These are phyloP conservation scores for Phorcus lineatus DNA, from an alignment of 2,888 invertebrate species.

Conservation along the genomic window DNA sequence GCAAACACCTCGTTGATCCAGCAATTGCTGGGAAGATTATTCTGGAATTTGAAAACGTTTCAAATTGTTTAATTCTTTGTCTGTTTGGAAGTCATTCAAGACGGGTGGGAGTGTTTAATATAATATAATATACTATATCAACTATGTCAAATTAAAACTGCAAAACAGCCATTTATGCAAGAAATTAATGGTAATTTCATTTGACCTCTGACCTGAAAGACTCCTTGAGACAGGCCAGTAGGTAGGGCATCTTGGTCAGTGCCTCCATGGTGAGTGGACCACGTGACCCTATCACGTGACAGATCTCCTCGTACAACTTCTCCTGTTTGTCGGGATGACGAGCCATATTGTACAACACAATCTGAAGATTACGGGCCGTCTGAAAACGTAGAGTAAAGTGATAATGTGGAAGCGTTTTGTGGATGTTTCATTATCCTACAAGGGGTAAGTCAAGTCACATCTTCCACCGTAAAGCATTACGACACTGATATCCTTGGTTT, in stretches of 20 bases:
- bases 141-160: too few species aligned
- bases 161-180: too few species aligned
- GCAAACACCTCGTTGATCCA: conserved; percentile 41
- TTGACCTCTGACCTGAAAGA: conserved; percentile 47
- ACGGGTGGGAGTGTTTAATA: too few species aligned
- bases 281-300: conserved; percentile 35
- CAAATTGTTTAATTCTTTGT: too few species aligned
- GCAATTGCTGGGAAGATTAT: not conserved
- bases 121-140: too few species aligned
- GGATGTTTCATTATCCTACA: too few species aligned
- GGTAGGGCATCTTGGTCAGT: conserved; percentile 54
- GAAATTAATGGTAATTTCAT: not conserved
- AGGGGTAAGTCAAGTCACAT: too few species aligned
- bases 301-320: conserved; percentile 50
- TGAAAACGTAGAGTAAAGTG: not conserved
- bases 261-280: conserved; percentile 45
- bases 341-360: conserved; percentile 57
- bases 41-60: not conserved
- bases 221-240: conserved; percentile 68
- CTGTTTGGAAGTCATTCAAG: too few species aligned
- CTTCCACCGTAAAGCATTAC: too few species aligned
- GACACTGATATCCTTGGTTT: too few species aligned
- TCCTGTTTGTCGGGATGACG: conserved; percentile 53
- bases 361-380: conserved; percentile 60
- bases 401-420: too few species aligned